Evolutionary conservation across 2,113 vertebrate genomes (phyloP).

Genomic region (Manacus vitellinus): DNA sequence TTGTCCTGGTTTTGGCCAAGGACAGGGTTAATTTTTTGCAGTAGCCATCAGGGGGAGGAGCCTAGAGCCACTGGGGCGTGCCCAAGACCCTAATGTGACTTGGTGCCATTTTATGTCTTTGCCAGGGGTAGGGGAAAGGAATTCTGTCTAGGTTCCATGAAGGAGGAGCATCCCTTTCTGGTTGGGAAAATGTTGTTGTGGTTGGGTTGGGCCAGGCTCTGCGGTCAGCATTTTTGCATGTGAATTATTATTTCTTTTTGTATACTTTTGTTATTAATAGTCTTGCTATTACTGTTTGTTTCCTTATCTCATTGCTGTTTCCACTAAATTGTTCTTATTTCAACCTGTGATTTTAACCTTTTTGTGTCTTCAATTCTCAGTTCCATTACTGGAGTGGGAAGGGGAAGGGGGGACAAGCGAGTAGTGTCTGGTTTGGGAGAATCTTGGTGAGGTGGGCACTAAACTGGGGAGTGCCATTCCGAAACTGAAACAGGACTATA

Average conservation of each 20-base stretch:
- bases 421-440: background rate
- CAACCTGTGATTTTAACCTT: fast-evolving
- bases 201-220: background rate
- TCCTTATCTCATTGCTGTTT: background rate
- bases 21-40: background rate
- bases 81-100: background rate
- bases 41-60: fast-evolving
- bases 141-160: fast-evolving
- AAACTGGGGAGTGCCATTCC: background rate
- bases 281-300: background rate
- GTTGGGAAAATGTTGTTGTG: fast-evolving
- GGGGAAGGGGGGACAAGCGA: too few species aligned
- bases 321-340: background rate
- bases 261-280: background rate
- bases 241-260: background rate
- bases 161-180: background rate
- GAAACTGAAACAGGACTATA: background rate
- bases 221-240: background rate
- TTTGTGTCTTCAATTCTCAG: background rate
- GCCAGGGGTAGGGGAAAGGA: fast-evolving
- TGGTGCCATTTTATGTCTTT: fast-evolving
- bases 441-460: background rate
- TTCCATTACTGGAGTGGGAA: background rate
- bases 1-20: background rate
- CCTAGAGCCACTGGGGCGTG: background rate